These are phyloP conservation scores for Rotaria sp. DNA, from an alignment of 2,888 invertebrate species.

Conservation along the genomic window DNA sequence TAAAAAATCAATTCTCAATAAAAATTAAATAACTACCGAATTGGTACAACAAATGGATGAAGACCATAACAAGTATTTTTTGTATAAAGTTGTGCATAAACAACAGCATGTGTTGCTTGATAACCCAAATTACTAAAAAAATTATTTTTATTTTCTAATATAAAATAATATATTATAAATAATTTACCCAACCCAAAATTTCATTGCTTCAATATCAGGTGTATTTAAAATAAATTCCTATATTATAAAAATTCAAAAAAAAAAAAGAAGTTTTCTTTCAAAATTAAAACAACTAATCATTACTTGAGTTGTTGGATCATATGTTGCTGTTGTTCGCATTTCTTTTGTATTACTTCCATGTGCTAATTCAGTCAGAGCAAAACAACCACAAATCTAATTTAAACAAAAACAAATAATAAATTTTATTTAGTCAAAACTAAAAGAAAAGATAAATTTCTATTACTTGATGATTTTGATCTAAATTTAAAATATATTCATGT, in stretches of 20 bases:
- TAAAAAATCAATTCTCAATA: no score
- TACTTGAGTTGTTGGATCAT: conserved; percentile 64
- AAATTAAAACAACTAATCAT: background rate
- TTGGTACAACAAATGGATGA: conserved; percentile 78
- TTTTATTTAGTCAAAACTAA: conserved; percentile 41
- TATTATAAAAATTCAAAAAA: conserved; percentile 20
- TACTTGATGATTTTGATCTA: conserved; percentile 55
- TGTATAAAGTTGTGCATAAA: conserved; percentile 79
- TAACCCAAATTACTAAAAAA: conserved; percentile 65
- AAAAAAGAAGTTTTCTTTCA: background rate
- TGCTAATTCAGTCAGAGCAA: conserved; percentile 77
- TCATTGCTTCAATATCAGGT: conserved; percentile 70
- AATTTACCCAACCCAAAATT: conserved; percentile 66
- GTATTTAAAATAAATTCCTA: conserved; percentile 67
- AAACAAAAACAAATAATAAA: no score
- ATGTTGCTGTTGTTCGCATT: conserved; percentile 77
- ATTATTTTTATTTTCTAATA: background rate
- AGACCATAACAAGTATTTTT: conserved; percentile 75
- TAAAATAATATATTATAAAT: background rate
- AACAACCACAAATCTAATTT: conserved; percentile 62
- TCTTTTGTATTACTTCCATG: conserved; percentile 83
- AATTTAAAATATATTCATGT: conserved; percentile 53
- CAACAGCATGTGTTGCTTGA: conserved; percentile 74
- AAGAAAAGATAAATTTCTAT: conserved; percentile 44
- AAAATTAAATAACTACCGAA: conserved; percentile 59